phyloP scores from a whole-genome alignment of 92 coral and sea anemone genomes.

The Bergia sp. region DNA sequence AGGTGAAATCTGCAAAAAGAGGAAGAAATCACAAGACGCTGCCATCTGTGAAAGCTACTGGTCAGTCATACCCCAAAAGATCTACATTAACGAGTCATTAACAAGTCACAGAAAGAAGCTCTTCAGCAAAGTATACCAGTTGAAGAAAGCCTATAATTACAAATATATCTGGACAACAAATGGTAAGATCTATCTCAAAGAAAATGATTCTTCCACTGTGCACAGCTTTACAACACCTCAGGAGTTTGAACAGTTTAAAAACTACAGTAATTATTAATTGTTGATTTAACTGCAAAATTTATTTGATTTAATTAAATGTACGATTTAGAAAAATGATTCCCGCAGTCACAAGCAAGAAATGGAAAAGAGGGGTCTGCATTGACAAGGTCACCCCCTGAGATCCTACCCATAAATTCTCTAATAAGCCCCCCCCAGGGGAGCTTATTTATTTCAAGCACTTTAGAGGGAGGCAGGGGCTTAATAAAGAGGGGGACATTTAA shows the following conservation, averaged over 20 bases:
- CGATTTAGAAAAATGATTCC: no score
- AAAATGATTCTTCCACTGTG: not conserved
- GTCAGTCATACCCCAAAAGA: not conserved
- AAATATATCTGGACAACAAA: conserved; percentile 32
- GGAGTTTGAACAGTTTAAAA: conserved; percentile 34
- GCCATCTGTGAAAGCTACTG: conserved; percentile 3
- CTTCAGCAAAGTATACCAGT: conserved; percentile 5
- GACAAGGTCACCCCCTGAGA: no score
- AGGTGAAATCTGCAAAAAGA: conserved; percentile 11
- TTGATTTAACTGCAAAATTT: no score
- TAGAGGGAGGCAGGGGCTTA: no score
- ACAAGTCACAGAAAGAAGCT: conserved; percentile 8
- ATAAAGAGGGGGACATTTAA: no score
- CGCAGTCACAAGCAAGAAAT: no score
- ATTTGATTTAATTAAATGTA: no score
- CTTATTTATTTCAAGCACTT: no score
- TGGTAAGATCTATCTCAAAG: conserved; percentile 23
- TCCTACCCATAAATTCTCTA: no score
- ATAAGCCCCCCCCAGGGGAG: no score
- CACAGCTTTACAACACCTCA: not conserved
- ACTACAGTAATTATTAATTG: no score
- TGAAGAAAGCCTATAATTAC: conserved; percentile 13
- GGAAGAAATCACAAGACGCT: not conserved
- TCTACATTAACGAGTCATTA: conserved; percentile 29
- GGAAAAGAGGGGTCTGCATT: no score